phyloP scores from a whole-genome alignment of 2,113 vertebrate genomes.

The Theristicus caerulescens region DNA sequence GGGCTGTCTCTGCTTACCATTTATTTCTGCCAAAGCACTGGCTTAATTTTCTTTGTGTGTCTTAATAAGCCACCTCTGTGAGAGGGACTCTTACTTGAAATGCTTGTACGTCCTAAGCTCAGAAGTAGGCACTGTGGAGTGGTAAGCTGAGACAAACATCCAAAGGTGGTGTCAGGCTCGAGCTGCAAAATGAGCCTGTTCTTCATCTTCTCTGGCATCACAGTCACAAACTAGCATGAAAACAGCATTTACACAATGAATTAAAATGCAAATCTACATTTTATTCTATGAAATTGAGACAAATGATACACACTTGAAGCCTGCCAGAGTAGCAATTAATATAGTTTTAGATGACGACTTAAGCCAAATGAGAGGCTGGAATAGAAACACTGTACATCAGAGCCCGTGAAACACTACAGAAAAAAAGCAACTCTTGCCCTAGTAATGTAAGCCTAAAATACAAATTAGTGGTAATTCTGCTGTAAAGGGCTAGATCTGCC shows the following conservation, averaged over 20 bases:
- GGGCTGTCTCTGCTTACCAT: not conserved
- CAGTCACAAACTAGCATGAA: not conserved
- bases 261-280: slow-evolving; percentile 52
- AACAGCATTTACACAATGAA: slow-evolving; percentile 4
- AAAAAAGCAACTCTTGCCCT: not conserved
- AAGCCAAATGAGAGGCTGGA: not conserved
- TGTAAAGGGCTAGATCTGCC: not conserved
- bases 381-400: not conserved
- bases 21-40: slow-evolving; percentile 35
- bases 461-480: not conserved
- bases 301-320: slow-evolving; percentile 15
- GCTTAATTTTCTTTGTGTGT: slow-evolving; percentile 50
- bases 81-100: slow-evolving; percentile 26
- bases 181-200: not conserved
- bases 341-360: not conserved
- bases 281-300: slow-evolving; percentile 45
- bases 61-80: slow-evolving; percentile 25
- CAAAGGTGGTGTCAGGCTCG: not conserved
- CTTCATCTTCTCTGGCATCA: slow-evolving; percentile 3
- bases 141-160: slow-evolving; percentile 6
- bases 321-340: slow-evolving; percentile 29
- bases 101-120: not conserved
- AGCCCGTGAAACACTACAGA: not conserved
- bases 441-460: not conserved
- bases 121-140: not conserved